Base-by-base conservation (phyloP, 2,888 invertebrate species). In the Julus scandinavius region DNA sequence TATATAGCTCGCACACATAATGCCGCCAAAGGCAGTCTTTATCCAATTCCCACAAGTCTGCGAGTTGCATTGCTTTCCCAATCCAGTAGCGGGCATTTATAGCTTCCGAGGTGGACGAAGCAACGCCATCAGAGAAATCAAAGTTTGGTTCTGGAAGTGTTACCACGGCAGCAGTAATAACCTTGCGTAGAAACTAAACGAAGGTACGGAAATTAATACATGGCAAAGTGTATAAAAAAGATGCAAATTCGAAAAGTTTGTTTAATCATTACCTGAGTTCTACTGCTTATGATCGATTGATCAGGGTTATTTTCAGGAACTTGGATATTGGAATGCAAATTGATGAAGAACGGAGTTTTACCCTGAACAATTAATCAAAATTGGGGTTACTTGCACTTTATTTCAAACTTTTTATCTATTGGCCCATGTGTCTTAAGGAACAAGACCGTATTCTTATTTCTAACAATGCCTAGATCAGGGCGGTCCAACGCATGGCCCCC, bases 11-110 rank as follows among this genome's bases (percentile, higher is more conserved):
- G 91, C 93, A 93, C 89, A 96, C 96, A 94, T 97, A 96, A 92
- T 96, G 96, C 88, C 96, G 94, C 90, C 95, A 94, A 83, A 98
- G 93, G 86, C 94, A 94, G 91, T 96, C 96, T 20, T 93, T 93
- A 90, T 96, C 95, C 88, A 97, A 93, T 90, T 95, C 94, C 97
- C 98, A 97, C 88, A 95, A 94, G 45, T 95, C 94, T 0, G 96
- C 96, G 87, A 98, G 92, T 13, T 94, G 93, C 84, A 95, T 93
- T 88, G 96, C 95, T 90, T 95, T 95, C 88, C 95, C 94, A 92
- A 96, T 96, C 96, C 97, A 97, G 17, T 80, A 93, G 91, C 90
- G 94, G 92, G 91, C 93, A 90, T 7, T 49, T 40, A n/a, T 9
- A 15, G 45, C 3, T n/a, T 89, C 90, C 5, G 90, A 88, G 9